Percentiles rank a stretch among this genome's conserved stretches.
These are phyloP conservation scores for Petrophora chlorosata DNA, from an alignment of 2,888 invertebrate species.

Conservation along the genomic window DNA sequence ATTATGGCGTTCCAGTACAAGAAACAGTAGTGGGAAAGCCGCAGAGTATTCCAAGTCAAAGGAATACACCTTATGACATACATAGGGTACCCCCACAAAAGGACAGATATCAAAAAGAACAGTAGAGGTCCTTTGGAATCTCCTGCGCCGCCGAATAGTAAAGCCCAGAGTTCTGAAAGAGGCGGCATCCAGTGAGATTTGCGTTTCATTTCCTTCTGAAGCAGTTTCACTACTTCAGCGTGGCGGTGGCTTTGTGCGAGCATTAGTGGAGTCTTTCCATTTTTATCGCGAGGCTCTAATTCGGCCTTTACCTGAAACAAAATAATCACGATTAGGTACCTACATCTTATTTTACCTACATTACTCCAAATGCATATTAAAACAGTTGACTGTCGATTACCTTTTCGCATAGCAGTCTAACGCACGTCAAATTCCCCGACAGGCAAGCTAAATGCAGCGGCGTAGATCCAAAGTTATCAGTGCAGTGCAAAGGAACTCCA, in stretches of 20 bases:
- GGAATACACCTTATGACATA: conserved; percentile 95
- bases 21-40: conserved; percentile 94
- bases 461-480: conserved; percentile 96
- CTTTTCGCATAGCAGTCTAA: conserved; percentile 94
- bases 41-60: conserved; percentile 93
- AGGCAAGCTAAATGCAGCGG: conserved; percentile 95
- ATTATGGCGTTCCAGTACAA: conserved; percentile 95
- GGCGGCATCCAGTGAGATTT: conserved; percentile 94
- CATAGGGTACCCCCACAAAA: conserved; percentile 97
- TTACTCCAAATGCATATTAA: no score
- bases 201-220: conserved; percentile 92
- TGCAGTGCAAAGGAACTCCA: conserved; percentile 94
- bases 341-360: neutral
- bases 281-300: conserved; percentile 93
- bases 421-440: conserved; percentile 94
- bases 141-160: conserved; percentile 95
- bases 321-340: no score
- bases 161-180: conserved; percentile 93
- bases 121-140: conserved; percentile 95
- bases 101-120: conserved; percentile 92
- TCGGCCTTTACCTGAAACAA: conserved; percentile 90
- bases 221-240: conserved; percentile 90
- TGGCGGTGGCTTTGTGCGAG: conserved; percentile 95
- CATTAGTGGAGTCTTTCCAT: conserved; percentile 96
- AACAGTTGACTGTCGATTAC: no score